Evolutionary conservation across 1,140 invertebrate species (phyloP).

Genomic region (Aphelinus certus): DNA sequence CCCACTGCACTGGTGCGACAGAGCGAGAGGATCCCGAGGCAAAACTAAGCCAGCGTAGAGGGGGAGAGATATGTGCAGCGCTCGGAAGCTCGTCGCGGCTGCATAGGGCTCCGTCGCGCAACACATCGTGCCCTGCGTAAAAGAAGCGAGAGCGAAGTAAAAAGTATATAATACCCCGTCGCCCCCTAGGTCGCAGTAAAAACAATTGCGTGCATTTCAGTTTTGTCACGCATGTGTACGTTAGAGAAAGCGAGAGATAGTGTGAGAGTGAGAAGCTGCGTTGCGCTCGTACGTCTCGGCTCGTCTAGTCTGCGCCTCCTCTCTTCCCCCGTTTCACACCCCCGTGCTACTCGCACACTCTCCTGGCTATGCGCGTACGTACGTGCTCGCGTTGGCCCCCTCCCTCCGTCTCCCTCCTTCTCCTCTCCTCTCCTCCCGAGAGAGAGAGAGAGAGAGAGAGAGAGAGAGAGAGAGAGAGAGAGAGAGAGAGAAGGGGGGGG

Average conservation of each 20-base stretch:
- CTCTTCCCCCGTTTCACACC: conserved; percentile 56
- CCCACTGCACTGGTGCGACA: neutral
- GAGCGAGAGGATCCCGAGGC: neutral
- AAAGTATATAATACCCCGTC: conserved; percentile 11
- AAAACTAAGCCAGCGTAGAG: neutral
- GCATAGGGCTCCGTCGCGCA: neutral
- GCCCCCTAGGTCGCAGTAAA: conserved; percentile 39
- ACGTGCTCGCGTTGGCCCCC: conserved; percentile 38
- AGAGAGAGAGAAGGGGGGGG: conserved; percentile 1
- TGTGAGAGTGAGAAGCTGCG: neutral
- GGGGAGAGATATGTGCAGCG: neutral
- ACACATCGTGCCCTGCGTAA: neutral
- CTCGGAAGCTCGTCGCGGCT: neutral
- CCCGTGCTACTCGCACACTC: conserved; percentile 42
- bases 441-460: conserved; percentile 7
- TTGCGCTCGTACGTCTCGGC: conserved; percentile 9
- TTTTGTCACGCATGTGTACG: conserved; percentile 41
- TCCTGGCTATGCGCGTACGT: conserved; percentile 43
- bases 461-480: conserved; percentile 8
- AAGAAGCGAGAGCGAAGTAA: neutral
- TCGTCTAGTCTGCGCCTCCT: conserved; percentile 36
- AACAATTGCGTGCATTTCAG: conserved; percentile 59
- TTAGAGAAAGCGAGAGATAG: neutral
- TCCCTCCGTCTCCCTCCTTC: conserved; percentile 25
- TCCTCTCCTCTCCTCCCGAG: conserved; percentile 13